These are phyloP conservation scores for Mactra quadrangularis DNA, from an alignment of 1,140 invertebrate genomes.

Conservation along the genomic window DNA sequence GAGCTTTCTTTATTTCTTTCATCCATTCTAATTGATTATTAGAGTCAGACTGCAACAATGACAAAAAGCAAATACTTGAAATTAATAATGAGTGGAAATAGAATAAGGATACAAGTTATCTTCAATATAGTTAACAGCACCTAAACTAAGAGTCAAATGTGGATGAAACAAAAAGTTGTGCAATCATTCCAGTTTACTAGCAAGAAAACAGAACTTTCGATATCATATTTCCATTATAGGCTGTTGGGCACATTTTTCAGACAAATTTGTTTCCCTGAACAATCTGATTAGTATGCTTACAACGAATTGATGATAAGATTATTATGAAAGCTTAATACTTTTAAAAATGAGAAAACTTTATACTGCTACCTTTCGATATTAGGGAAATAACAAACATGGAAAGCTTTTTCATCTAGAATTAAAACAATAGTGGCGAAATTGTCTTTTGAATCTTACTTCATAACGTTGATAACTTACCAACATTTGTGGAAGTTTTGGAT, in stretches of 20 bases:
- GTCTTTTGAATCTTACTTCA: not conserved
- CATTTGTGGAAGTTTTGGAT: conserved; percentile 73
- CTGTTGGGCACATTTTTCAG: too few relatives aligned
- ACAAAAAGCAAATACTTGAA: not conserved
- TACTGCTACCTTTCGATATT: too few relatives aligned
- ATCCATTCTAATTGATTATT: conserved; percentile 70
- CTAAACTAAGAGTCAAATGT: too few relatives aligned
- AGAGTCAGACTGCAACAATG: conserved; percentile 65
- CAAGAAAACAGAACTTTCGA: not conserved
- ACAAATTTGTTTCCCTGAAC: too few relatives aligned
- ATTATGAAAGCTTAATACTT: too few relatives aligned
- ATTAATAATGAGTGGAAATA: not conserved
- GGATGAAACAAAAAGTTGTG: not conserved
- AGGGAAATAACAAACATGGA: too few relatives aligned
- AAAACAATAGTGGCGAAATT: not conserved
- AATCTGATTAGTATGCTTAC: too few relatives aligned
- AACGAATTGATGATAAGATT: too few relatives aligned
- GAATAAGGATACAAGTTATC: not conserved
- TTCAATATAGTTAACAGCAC: too few relatives aligned
- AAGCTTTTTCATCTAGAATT: too few relatives aligned
- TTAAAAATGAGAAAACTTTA: too few relatives aligned
- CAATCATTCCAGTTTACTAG: not conserved
- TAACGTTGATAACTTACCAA: conserved; percentile 73
- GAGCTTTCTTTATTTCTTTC: conserved; percentile 67
- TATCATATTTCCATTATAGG: not conserved